Base-by-base conservation (phyloP, 2,888 invertebrate species). In the Nemoura dubitans region DNA sequence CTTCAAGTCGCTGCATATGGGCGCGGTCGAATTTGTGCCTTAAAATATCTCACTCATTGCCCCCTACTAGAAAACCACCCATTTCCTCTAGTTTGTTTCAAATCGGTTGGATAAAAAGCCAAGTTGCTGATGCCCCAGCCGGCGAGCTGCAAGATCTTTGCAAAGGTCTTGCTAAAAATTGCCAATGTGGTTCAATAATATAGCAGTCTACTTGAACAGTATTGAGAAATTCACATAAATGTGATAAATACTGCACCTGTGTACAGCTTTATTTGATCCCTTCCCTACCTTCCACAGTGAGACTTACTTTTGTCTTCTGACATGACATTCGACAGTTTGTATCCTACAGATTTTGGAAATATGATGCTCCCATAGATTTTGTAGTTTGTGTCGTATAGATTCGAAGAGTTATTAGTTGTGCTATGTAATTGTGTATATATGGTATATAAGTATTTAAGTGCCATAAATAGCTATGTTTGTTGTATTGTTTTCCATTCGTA, bases 351-450 rank as follows among this genome's bases (percentile, higher is more conserved):
- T 36, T 83, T 43, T 83, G 85, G 83, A 86, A 81, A 86, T 86
- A 76, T 85, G 42, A 86, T 85, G 83, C 87, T 77, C 85, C 85
- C 85, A 59, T 86, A 85, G 85, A 77, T 87, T 59, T 59, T 21
- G 59, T 59, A 59, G 59, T 59, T 59, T 81, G 28, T 83, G 85
- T 87, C 84, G 87, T 87, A 84, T 59, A 87, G 86, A 85, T 83
- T 86, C 85, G 78, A 87, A 87, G 42, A 86, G 80, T 85, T 85
- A 86, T 84, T 88, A 89, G 88, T 89, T 88, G 87, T 88, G 85
- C 87, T 87, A 87, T 89, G 88, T 89, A 88, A 89, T 89, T 89
- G 87, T 89, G 89, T 89, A 89, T 88, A 88, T 89, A 89, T 88
- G 88, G 88, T 88, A 88, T 88, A 88, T 88, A 89, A 88, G 88